Conservation (phyloP, 2,797 vertebrate species). For the Sternotherus odoratus region DNA sequence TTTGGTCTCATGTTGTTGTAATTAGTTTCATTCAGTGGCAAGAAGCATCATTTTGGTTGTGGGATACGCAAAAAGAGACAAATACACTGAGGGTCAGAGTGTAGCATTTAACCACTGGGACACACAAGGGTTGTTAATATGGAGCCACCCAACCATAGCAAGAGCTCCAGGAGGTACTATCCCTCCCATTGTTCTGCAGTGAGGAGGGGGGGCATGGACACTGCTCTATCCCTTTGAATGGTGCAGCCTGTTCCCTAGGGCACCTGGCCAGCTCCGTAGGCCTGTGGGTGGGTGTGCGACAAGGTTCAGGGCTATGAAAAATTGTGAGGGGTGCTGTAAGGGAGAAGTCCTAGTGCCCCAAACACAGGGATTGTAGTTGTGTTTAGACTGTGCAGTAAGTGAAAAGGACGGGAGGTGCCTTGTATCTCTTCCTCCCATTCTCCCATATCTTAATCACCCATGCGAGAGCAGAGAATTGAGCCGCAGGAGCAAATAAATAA, state of each 20-base stretch:
- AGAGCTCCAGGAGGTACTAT: background rate
- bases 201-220: background rate
- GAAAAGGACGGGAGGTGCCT: background rate
- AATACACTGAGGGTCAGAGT: background rate
- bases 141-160: background rate
- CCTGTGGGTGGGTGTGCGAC: fast-evolving
- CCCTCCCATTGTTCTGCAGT: background rate
- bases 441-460: too few relatives aligned
- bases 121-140: background rate
- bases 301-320: background rate
- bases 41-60: background rate
- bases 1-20: background rate
- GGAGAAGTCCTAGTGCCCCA: background rate
- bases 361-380: background rate
- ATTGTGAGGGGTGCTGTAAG: background rate
- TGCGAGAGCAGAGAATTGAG: background rate
- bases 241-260: background rate
- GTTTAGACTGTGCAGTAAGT: background rate
- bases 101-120: background rate
- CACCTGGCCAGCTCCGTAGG: background rate
- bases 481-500: background rate
- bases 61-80: background rate
- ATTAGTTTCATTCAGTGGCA: background rate
- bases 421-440: background rate
- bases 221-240: background rate